Percentiles rank a stretch among this genome's conserved stretches.
Conservation (phyloP, 1,140 invertebrate genomes). For the Vollenhovia emeryi region DNA sequence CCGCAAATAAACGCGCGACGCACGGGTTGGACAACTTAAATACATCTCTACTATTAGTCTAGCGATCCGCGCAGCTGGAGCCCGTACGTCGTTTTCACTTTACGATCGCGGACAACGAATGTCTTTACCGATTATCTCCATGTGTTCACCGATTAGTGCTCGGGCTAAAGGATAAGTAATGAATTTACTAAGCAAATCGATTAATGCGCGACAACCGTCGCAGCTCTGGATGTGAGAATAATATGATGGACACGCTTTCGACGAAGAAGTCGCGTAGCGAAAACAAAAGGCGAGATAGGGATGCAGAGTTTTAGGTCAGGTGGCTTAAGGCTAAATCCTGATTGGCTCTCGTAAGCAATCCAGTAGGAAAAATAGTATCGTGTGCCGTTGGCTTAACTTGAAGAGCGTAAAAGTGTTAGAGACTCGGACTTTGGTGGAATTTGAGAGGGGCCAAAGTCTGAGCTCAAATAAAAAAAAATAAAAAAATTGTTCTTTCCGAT, state of each 20-base stretch:
- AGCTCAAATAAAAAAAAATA: background rate
- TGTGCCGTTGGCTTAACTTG: too few relatives aligned
- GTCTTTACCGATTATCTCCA: conserved; percentile 22
- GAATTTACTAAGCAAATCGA: background rate
- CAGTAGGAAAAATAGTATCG: too few relatives aligned
- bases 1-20: conserved; percentile 35
- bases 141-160: background rate
- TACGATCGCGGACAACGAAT: conserved; percentile 53
- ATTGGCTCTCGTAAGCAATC: too few relatives aligned
- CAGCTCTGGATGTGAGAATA: background rate
- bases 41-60: background rate
- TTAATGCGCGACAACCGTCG: background rate
- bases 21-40: conserved; percentile 11
- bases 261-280: background rate
- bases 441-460: background rate
- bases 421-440: background rate
- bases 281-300: background rate
- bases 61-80: background rate
- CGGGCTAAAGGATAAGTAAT: background rate
- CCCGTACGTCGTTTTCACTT: conserved; percentile 52
- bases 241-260: background rate
- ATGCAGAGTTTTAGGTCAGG: too few relatives aligned
- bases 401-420: background rate
- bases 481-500: background rate
- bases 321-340: too few relatives aligned